Evolutionary conservation across 2,797 vertebrate genomes (phyloP), one percentile per base, ranked within the genome.

Genomic region (Myotis planiceps): DNA sequence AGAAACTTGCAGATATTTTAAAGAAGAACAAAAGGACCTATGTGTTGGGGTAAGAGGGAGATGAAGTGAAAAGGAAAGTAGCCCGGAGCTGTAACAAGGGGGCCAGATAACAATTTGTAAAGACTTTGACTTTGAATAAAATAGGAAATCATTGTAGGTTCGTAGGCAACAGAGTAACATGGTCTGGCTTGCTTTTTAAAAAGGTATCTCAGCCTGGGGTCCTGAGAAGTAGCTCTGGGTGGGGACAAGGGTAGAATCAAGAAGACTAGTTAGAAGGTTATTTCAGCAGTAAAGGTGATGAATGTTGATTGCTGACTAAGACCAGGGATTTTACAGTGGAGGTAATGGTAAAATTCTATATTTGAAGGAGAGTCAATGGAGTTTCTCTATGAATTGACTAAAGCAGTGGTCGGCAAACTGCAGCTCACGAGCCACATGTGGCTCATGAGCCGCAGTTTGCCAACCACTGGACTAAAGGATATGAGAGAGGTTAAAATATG

Each of bases 121-220:
- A n/a, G 15, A 80, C 37, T 96, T 90, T 71, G 83, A 49, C 71
- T 92, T 90, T 21, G 53, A 89, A 71, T 93, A 47, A 89, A 25
- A 65, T 42, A 18, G 21, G 23, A 76, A 85, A 78, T 15, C 49
- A 60, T 2, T 53, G 3, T 18, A 80, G 23, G 4, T 87, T 93
- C 51, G 58, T 86, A 74, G 21, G 65, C 49, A 78, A 5, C 39
- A 47, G 37, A 69, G 34, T 65, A 53, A 58, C 2, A 53, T 90
- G 25, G 80, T 42, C 18, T 72, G 34, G 75, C 39, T 94, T 94
- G 49, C 13, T 69, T 92, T 94, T 37, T 14, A 34, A 79, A 80
- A 95, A 49, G 21, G 3, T 68, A 4, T 34, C 25, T 90, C 34
- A 91, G 47, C 12, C 51, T 45, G 25, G 4, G 27, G 6, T 71